Evolutionary conservation across 2,888 invertebrate species (phyloP).

Genomic region (Pseudococcus jackbeardsleyi): DNA sequence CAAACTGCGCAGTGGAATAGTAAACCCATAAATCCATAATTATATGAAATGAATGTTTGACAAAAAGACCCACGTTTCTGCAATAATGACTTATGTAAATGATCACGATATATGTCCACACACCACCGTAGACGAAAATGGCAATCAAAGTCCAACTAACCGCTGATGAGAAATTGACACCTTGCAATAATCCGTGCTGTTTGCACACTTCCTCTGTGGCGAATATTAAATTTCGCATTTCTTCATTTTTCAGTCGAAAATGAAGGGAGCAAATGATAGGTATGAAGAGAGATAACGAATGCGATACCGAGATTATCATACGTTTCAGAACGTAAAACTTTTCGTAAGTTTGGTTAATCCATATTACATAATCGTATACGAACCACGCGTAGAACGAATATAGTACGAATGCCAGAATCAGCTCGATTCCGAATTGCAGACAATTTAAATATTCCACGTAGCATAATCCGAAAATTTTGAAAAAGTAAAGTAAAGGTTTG

Average conservation of each 20-base stretch:
- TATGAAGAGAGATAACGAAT: not conserved
- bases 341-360: not conserved
- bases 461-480: not conserved
- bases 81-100: not conserved
- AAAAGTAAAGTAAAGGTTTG: not conserved
- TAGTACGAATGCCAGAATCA: not conserved
- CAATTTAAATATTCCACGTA: not conserved
- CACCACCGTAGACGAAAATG: not conserved
- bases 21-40: not conserved
- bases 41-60: not conserved
- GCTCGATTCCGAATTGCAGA: not conserved
- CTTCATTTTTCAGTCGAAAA: not conserved
- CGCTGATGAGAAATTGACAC: not conserved
- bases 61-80: not conserved
- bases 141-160: not conserved
- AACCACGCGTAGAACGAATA: not conserved
- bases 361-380: not conserved
- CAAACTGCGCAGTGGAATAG: not conserved
- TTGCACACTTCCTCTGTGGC: not conserved
- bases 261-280: not conserved
- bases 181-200: not conserved
- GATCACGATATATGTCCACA: not conserved
- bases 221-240: not conserved
- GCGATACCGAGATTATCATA: not conserved
- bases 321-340: not conserved